These are phyloP conservation scores for Psittacus erithacus DNA, from an alignment of 2,113 vertebrate species.

Conservation along the genomic window DNA sequence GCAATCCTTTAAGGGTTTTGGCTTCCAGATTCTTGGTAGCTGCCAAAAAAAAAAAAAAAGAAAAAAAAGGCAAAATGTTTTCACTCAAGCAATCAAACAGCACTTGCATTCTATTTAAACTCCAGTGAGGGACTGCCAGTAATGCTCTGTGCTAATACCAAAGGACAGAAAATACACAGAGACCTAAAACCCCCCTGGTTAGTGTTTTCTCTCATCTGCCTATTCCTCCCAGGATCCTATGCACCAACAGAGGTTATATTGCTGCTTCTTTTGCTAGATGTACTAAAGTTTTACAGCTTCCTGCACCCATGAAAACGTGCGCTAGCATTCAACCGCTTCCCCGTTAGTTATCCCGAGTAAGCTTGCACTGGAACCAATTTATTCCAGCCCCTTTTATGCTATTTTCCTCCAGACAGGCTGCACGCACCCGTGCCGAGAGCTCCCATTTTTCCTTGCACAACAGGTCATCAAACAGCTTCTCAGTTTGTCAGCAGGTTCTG, in stretches of 20 bases:
- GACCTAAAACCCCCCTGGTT: background rate
- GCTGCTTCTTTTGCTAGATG: background rate
- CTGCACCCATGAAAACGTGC: background rate
- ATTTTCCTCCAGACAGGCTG: background rate
- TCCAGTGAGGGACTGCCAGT: background rate
- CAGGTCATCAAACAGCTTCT: slow-evolving; percentile 5
- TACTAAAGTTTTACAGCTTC: slow-evolving; percentile 7
- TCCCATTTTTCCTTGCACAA: background rate
- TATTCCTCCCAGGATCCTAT: background rate
- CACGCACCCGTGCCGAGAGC: background rate
- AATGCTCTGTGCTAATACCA: background rate
- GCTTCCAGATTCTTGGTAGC: background rate
- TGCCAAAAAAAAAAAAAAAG: background rate
- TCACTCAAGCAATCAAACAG: slow-evolving; percentile 32
- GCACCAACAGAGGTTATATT: background rate
- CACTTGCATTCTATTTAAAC: slow-evolving; percentile 37
- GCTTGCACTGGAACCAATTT: background rate
- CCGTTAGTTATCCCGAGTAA: background rate
- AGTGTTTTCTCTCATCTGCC: background rate
- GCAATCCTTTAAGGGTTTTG: slow-evolving; percentile 18
- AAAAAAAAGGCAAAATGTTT: slow-evolving; percentile 24
- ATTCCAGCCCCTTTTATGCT: background rate
- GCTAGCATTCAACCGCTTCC: background rate
- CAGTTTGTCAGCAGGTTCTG: background rate
- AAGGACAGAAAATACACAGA: background rate